These are phyloP conservation scores for Felis chaus DNA, from an alignment of 2,113 vertebrate species.

Conservation along the genomic window DNA sequence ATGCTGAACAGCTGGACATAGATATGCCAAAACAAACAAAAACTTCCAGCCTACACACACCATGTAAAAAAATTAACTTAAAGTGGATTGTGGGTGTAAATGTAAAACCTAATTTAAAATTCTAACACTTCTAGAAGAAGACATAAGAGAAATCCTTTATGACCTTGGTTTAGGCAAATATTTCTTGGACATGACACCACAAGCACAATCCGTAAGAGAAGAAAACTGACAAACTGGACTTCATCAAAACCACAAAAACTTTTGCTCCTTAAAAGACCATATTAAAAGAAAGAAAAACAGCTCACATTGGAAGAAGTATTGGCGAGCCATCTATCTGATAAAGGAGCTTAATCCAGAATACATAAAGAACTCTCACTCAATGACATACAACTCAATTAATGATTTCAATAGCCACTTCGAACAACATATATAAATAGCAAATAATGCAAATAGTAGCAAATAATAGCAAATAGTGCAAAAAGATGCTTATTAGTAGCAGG, in stretches of 20 bases:
- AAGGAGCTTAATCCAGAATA: not conserved
- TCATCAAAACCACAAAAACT: not conserved
- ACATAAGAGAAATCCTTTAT: not conserved
- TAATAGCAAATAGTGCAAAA: not conserved
- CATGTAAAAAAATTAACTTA: not conserved
- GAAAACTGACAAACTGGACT: not conserved
- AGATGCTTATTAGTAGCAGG: not conserved
- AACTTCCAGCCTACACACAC: not conserved
- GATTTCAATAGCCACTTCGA: not conserved
- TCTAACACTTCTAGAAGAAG: not conserved
- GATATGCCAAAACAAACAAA: not conserved
- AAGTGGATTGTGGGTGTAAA: not conserved
- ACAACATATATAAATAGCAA: not conserved
- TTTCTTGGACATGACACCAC: not conserved
- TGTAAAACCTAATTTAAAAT: not conserved
- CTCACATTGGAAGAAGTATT: not conserved
- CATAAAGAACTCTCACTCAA: not conserved
- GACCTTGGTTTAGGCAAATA: not conserved
- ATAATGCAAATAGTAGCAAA: not conserved
- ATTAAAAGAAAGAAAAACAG: conserved; percentile 4
- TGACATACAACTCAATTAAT: not conserved
- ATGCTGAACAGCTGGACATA: not conserved
- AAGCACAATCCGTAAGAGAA: not conserved
- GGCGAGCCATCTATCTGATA: not conserved
- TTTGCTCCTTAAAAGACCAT: not conserved